Evolutionary conservation across 2,888 invertebrate species (phyloP).

Genomic region (Plemyria rubiginata): DNA sequence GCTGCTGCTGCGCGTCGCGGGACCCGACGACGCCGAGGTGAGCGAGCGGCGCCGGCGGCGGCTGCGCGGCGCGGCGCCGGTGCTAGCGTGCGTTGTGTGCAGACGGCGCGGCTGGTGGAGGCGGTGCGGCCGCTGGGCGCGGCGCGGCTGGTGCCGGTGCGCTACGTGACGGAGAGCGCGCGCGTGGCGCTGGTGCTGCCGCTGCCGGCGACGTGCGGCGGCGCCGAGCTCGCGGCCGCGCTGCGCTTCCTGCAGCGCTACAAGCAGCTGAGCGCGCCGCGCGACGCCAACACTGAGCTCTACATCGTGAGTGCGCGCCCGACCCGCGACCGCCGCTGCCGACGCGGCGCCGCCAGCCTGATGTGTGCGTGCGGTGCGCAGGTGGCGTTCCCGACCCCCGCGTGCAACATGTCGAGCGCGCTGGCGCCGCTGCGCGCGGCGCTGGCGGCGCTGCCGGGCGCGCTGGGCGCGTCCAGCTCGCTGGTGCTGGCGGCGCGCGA

Average conservation of each 20-base stretch:
- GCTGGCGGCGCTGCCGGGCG: constrained; percentile 10
- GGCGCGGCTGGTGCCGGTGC: constrained; percentile 95
- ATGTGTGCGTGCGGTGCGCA: too few relatives aligned
- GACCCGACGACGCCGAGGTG: background rate
- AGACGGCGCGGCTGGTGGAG: constrained; percentile 85
- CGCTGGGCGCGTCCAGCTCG: constrained; percentile 16
- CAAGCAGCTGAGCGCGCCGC: constrained; percentile 86
- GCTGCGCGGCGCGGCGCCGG: constrained; percentile 87
- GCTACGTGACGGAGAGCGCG: constrained; percentile 97
- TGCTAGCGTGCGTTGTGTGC: too few relatives aligned
- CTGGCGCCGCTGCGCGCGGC: constrained; percentile 17
- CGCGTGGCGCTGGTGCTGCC: constrained; percentile 91
- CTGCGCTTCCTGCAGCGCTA: constrained; percentile 89
- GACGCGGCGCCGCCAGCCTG: too few relatives aligned
- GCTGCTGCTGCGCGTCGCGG: constrained; percentile 52
- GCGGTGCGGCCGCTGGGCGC: constrained; percentile 93
- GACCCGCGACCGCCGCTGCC: too few relatives aligned
- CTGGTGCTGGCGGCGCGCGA: background rate
- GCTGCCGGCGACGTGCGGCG: constrained; percentile 65
- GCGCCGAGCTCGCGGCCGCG: constrained; percentile 73
- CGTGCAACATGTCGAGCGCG: background rate
- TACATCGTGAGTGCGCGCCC: constrained; percentile 84
- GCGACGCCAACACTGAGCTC: constrained; percentile 88
- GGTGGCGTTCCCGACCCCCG: background rate
- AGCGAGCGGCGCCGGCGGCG: constrained; percentile 83